Evolutionary conservation across 2,888 invertebrate species (phyloP), one percentile per base, ranked within the genome.

Genomic region (Troides helena): DNA sequence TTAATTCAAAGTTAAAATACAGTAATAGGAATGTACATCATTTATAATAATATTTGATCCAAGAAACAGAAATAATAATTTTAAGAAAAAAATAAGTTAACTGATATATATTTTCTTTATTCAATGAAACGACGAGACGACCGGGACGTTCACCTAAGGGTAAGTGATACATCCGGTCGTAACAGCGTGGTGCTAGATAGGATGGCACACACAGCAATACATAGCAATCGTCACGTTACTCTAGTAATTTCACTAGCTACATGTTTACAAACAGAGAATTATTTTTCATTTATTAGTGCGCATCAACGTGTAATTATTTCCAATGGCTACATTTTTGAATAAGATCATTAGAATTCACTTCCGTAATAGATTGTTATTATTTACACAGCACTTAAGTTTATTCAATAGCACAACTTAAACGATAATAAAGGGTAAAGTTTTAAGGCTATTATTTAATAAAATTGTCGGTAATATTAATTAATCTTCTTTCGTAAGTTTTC

Each of bases 401-500:
- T 53, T 53, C 18, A 53, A 53, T 53, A 53, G n/a, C 53, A 53
- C n/a, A 53, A 53, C 18, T 18, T 53, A 18, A 53, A 53, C 18
- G 7, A 6, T 53, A 4, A n/a, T 53, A 53, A 53, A 53, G n/a
- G 4, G n/a, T 53, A 50, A 50, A 53, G 6, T n/a, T 18, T 53
- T 6, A 53, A 53, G 0, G 53, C 53, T 8, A 53, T 53, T 53
- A 53, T n/a, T 53, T 53, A 53, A 53, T 53, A 53, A 53, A 64
- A 64, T 64, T 65, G 53, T 23, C 21, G 64, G 57, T 39, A 39
- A 57, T 53, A 39, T 57, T 65, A 65, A 65, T 65, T 65, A 65
- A 57, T 65, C 64, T 65, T 65, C 64, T 57, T 57, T 65, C 57
- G 64, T 65, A 57, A 65, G 25, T 64, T 57, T 30, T 56, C 57